Evolutionary conservation across 2,797 vertebrate species (phyloP).

Genomic region (Cyclura pinguis): DNA sequence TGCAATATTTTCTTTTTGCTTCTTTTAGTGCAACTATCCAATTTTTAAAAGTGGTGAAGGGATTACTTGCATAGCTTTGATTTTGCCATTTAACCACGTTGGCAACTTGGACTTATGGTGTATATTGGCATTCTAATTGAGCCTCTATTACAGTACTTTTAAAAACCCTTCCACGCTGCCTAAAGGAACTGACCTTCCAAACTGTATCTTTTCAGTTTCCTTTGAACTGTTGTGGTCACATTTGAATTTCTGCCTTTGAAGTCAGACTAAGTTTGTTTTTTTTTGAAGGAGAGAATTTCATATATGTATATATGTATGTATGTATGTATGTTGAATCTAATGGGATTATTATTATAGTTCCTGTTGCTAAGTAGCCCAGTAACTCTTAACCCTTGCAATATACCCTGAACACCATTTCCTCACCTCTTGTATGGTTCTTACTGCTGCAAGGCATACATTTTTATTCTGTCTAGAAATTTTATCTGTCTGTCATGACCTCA

Average conservation of each 20-base stretch:
- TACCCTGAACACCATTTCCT: background rate
- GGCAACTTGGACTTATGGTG: background rate
- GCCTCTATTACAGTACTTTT: background rate
- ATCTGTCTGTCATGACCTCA: constrained; percentile 26
- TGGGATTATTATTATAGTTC: constrained; percentile 23
- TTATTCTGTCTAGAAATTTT: constrained; percentile 19
- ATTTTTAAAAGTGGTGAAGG: too few species aligned
- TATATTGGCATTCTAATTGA: background rate
- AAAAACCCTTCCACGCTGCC: background rate
- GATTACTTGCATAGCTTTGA: background rate
- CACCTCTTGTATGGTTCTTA: constrained; percentile 10
- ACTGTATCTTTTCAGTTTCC: constrained; percentile 13
- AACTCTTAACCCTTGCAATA: constrained; percentile 29
- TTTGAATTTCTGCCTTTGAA: constrained; percentile 38
- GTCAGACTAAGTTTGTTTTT: constrained; percentile 15
- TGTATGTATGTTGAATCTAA: constrained; percentile 6
- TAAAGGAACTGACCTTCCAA: constrained; percentile 15
- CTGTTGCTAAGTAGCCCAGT: constrained; percentile 19
- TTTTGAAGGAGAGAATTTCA: background rate
- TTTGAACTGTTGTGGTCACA: constrained; percentile 14
- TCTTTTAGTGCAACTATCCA: background rate
- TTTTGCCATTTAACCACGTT: constrained; percentile 8
- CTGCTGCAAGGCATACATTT: constrained; percentile 19
- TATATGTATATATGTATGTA: background rate
- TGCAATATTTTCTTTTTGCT: background rate